These are phyloP conservation scores for Hirudinaria manillensis DNA, from an alignment of 2,888 invertebrate genomes.

Conservation along the genomic window DNA sequence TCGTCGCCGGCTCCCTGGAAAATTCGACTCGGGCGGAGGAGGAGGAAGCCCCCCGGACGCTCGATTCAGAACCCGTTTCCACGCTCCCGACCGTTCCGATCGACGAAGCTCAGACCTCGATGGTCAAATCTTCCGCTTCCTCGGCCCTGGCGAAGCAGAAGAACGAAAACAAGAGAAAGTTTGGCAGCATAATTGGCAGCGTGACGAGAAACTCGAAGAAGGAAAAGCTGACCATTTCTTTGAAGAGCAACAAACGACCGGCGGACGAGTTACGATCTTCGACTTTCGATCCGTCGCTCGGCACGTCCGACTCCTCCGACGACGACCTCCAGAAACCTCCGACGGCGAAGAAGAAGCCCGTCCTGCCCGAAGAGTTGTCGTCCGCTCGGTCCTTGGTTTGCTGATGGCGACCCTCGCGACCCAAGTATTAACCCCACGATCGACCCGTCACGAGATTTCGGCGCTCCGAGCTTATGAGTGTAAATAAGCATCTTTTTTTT, in stretches of 20 bases:
- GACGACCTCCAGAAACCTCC: background rate
- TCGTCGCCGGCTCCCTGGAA: background rate
- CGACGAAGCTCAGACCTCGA: background rate
- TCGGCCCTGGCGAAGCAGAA: background rate
- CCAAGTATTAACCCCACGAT: slow-evolving; percentile 14
- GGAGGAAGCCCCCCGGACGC: background rate
- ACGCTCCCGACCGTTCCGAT: too few relatives aligned
- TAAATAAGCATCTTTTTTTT: slow-evolving; percentile 1
- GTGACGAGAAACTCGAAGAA: slow-evolving; percentile 10
- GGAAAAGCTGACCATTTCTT: slow-evolving; percentile 5
- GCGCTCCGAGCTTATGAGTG: background rate
- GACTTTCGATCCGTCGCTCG: background rate
- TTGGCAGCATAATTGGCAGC: slow-evolving; percentile 1
- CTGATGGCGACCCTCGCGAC: background rate
- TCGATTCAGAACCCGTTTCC: too few relatives aligned
- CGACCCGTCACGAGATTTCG: background rate
- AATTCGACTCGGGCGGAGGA: background rate
- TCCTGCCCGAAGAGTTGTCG: background rate
- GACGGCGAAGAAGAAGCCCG: background rate
- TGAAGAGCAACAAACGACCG: slow-evolving; percentile 10
- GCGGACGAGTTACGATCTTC: background rate
- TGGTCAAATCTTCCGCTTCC: background rate
- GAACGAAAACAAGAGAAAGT: background rate
- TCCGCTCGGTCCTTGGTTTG: background rate
- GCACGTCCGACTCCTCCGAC: background rate